Conservation (phyloP, 2,797 vertebrate species). For the Pipistrellus kuhlii region DNA sequence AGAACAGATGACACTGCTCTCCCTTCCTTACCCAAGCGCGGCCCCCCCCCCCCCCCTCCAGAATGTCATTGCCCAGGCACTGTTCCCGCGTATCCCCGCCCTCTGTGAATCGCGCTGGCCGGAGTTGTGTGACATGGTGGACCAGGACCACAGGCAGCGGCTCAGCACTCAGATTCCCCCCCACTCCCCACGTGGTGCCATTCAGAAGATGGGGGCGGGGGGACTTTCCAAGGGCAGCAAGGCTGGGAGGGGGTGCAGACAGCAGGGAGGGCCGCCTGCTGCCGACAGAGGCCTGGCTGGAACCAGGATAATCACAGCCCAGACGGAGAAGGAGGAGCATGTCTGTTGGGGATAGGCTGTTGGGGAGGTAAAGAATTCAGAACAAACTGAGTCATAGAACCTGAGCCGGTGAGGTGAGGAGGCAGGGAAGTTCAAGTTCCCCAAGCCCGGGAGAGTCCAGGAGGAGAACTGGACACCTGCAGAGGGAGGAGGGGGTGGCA, state of each 20-base stretch:
- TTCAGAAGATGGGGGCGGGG: neutral
- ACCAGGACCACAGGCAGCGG: neutral
- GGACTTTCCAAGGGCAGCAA: neutral
- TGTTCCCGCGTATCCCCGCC: neutral
- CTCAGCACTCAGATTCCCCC: neutral
- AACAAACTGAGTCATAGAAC: constrained; percentile 54
- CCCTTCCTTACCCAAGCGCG: neutral
- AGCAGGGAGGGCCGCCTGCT: neutral
- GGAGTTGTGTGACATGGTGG: neutral
- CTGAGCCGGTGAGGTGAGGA: neutral
- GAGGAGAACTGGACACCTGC: constrained; percentile 69
- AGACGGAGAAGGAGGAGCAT: constrained; percentile 11
- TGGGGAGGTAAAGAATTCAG: neutral
- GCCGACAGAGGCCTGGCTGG: neutral
- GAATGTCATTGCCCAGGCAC: neutral
- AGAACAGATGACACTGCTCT: neutral
- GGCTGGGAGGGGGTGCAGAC: neutral
- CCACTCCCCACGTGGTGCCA: neutral
- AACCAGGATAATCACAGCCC: constrained; percentile 34
- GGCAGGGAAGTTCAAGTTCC: constrained; percentile 55
- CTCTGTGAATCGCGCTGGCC: neutral
- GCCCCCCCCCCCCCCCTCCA: neutral
- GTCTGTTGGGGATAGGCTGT: constrained; percentile 9
- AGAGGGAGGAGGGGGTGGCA: neutral
- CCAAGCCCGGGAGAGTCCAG: constrained; percentile 65